phyloP scores from a whole-genome alignment of 2,888 invertebrate species.

The Nomada fucata region DNA sequence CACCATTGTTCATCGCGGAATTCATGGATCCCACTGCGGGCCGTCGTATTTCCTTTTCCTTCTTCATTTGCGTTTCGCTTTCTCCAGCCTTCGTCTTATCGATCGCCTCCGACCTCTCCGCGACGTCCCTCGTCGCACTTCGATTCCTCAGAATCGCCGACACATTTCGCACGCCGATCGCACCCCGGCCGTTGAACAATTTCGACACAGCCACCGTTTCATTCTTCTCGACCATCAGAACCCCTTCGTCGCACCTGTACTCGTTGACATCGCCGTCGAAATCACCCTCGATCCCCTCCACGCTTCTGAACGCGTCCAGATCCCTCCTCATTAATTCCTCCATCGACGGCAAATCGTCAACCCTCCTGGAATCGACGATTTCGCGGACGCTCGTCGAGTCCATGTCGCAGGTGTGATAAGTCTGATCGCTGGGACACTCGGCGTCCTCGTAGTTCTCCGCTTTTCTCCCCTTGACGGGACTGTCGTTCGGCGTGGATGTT shows the following conservation, averaged over 20 bases:
- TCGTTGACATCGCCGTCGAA: background rate
- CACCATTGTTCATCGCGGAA: background rate
- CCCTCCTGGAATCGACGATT: background rate
- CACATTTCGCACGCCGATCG: background rate
- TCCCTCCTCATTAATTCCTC: constrained; percentile 16
- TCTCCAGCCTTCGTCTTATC: no score
- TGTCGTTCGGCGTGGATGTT: constrained; percentile 19
- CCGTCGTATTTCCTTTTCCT: no score
- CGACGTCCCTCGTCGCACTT: no score
- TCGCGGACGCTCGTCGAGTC: background rate
- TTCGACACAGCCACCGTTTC: background rate
- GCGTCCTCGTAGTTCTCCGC: no score
- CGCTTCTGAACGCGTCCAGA: background rate
- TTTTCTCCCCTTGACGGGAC: background rate
- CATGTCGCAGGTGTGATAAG: background rate
- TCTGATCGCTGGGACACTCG: no score
- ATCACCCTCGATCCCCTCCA: background rate
- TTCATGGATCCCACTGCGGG: no score
- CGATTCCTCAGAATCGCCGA: no score
- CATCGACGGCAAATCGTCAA: background rate
- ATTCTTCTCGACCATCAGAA: background rate
- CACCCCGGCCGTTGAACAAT: background rate
- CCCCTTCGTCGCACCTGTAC: background rate
- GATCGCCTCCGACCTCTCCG: no score
- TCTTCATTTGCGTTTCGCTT: no score